Percentiles rank a stretch among this genome's conserved stretches.
Evolutionary conservation across 2,888 invertebrate species (phyloP).

Genomic region (Bombylius major): DNA sequence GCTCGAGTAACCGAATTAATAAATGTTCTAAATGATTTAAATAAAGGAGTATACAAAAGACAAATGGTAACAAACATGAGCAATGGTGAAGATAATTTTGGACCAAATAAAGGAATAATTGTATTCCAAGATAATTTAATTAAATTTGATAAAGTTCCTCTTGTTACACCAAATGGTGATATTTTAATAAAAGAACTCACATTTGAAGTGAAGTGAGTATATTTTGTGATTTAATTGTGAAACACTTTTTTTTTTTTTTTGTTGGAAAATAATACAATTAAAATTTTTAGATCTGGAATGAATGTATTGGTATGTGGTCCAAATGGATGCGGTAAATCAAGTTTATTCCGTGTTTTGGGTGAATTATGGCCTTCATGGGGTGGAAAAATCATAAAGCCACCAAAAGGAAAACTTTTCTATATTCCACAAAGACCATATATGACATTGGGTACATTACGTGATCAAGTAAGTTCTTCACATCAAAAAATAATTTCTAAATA

Average conservation of each 20-base stretch:
- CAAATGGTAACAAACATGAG: slow-evolving; percentile 41
- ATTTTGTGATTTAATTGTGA: background rate
- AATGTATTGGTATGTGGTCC: slow-evolving; percentile 98
- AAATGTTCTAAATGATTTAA: slow-evolving; percentile 70
- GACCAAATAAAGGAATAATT: slow-evolving; percentile 67
- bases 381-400: slow-evolving; percentile 89
- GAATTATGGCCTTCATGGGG: slow-evolving; percentile 97
- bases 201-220: slow-evolving; percentile 68
- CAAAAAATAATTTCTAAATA: background rate
- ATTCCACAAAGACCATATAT: slow-evolving; percentile 97
- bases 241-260: background rate
- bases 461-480: slow-evolving; percentile 49
- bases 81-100: slow-evolving; percentile 31
- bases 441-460: slow-evolving; percentile 88
- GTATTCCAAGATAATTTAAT: slow-evolving; percentile 79
- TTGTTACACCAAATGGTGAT: slow-evolving; percentile 97
- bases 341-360: slow-evolving; percentile 89
- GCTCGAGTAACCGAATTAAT: slow-evolving; percentile 82
- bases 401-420: slow-evolving; percentile 78
- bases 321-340: slow-evolving; percentile 97
- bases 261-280: background rate
- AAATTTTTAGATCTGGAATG: slow-evolving; percentile 59
- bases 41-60: slow-evolving; percentile 56
- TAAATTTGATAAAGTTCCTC: slow-evolving; percentile 82
- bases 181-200: slow-evolving; percentile 76